Base-by-base conservation (phyloP, 2,888 invertebrate species). In the Brenthis ino region DNA sequence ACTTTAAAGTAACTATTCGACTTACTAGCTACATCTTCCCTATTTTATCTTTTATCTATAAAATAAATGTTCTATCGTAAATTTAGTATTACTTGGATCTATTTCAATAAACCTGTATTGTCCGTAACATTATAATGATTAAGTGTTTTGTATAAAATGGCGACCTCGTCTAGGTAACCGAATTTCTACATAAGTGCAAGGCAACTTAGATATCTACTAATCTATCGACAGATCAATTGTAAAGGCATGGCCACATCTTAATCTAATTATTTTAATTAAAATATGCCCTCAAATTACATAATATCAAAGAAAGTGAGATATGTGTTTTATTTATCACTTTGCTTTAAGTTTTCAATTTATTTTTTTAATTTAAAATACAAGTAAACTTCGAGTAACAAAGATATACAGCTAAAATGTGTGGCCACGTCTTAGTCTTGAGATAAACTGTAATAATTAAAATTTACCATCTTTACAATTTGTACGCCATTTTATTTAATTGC, bases 161-260 rank as follows among this genome's bases (percentile, higher is more conserved):
- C 86, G 85, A 88, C 93, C 93, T 93, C 93, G 85, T 93, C 93
- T 93, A 92, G 92, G 89, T 86, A 80, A 88, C 91, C 92, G 92
- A 93, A 93, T 92, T 93, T 92, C 88, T 90, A 84, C 84, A 80
- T 85, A 84, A 84, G 82, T 80, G 79, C 82, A 80, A 80, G 75
- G 76, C 78, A 81, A 82, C 78, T 79, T 58, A 57, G 57, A 67
- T 57, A 69, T 58, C 51, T 69, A 43, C 50, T 64, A 57, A 63
- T 61, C 64, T 50, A 50, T 55, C 28, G 43, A 65, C 65, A 60
- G 60, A 66, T 64, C 57, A 57, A 58, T 69, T 65, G 57, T 57
- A 54, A 24, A 56, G 61, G 63, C 61, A 69, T 73, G 71, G 72
- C 57, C 60, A 43, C 8, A 8, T 43, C 37, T 43, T 43, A 43